A percentile compares a stretch with the other conserved stretches of the same genome.
phyloP scores from a whole-genome alignment of 2,113 vertebrate genomes.

The Polyodon spathula region DNA sequence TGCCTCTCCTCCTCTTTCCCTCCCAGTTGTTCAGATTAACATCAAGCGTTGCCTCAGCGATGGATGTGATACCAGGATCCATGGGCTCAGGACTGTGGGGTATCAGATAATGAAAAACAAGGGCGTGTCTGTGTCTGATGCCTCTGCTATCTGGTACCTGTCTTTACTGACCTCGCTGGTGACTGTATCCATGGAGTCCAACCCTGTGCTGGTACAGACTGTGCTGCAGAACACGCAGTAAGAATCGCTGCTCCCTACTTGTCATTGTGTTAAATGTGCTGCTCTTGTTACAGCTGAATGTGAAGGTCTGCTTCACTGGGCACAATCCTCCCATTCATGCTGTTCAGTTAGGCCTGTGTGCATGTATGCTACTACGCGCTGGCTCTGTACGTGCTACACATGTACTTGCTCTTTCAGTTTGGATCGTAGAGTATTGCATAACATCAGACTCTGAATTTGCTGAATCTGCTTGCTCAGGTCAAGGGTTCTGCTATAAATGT shows the following conservation, averaged over 20 bases:
- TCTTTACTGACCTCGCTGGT: slow-evolving; percentile 91
- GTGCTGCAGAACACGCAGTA: slow-evolving; percentile 91
- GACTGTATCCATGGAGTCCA: slow-evolving; percentile 92
- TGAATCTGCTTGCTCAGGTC: too few relatives aligned
- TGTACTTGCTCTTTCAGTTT: too few relatives aligned
- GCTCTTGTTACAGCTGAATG: too few relatives aligned
- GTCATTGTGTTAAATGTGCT: too few relatives aligned
- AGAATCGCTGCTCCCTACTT: slow-evolving; percentile 34
- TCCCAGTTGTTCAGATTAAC: slow-evolving; percentile 90
- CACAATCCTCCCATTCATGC: too few relatives aligned
- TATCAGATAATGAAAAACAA: slow-evolving; percentile 82
- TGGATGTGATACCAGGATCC: slow-evolving; percentile 91
- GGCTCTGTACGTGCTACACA: too few relatives aligned
- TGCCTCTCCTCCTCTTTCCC: slow-evolving; percentile 15
- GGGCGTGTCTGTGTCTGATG: slow-evolving; percentile 86
- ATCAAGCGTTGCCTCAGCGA: slow-evolving; percentile 94
- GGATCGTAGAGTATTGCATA: too few relatives aligned
- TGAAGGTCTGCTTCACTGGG: too few relatives aligned
- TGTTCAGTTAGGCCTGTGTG: too few relatives aligned
- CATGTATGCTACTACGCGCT: too few relatives aligned
- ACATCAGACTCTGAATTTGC: too few relatives aligned
- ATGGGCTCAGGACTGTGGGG: slow-evolving; percentile 81
- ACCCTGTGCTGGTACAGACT: slow-evolving; percentile 80
- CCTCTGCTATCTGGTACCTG: slow-evolving; percentile 96
- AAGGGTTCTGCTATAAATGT: too few relatives aligned